These are phyloP conservation scores for Myotis lucifugus DNA, from an alignment of 2,113 vertebrate genomes.

Conservation along the genomic window DNA sequence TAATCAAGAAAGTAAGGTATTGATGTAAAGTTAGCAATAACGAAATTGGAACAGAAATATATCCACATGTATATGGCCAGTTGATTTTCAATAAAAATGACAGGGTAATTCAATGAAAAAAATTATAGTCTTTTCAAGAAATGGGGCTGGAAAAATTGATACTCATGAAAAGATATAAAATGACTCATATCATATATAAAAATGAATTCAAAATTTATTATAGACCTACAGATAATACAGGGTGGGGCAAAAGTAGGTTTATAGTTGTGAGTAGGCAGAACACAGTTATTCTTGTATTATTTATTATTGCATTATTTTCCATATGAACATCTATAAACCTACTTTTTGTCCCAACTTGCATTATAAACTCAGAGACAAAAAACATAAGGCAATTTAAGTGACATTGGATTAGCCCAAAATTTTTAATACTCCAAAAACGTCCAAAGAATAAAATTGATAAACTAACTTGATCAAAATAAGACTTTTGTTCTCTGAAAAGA, in stretches of 20 bases:
- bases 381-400: background rate
- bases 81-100: background rate
- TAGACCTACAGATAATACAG: background rate
- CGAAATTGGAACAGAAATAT: background rate
- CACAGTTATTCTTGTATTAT: background rate
- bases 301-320: background rate
- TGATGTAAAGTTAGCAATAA: background rate
- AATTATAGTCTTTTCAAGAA: background rate
- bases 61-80: background rate
- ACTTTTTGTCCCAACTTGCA: background rate
- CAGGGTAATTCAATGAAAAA: slow-evolving; percentile 33
- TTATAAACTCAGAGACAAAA: background rate
- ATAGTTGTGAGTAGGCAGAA: background rate
- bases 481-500: slow-evolving; percentile 16
- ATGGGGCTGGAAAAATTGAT: background rate
- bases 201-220: background rate
- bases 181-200: background rate
- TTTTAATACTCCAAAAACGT: background rate
- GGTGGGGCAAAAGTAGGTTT: background rate
- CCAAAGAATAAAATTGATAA: background rate
- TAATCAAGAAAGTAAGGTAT: background rate
- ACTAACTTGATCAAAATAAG: background rate
- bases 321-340: background rate
- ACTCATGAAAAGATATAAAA: background rate
- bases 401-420: background rate